Evolutionary conservation across 2,113 vertebrate genomes (phyloP).

Genomic region (Polypterus bichir): DNA sequence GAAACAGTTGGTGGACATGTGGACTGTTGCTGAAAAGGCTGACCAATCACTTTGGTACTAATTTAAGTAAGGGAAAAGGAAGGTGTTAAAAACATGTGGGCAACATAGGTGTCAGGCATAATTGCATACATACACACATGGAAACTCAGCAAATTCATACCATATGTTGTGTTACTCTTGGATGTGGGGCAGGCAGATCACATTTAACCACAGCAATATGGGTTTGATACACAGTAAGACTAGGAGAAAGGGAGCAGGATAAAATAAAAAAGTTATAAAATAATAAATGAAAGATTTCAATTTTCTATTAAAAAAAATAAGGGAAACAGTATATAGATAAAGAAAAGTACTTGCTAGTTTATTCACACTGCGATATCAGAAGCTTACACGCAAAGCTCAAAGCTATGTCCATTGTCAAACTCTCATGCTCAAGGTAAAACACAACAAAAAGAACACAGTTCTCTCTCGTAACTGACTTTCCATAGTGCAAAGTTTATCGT

Average conservation of each 20-base stretch:
- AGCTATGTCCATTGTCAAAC: constrained; percentile 44
- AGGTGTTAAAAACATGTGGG: too few relatives aligned
- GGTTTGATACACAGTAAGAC: constrained; percentile 32
- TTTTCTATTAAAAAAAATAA: background rate
- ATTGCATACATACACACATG: too few relatives aligned
- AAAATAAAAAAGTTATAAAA: background rate
- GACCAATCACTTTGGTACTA: too few relatives aligned
- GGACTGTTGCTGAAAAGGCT: too few relatives aligned
- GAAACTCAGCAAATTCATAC: too few relatives aligned
- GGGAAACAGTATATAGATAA: background rate
- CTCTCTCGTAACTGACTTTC: constrained; percentile 51
- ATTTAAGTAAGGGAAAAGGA: too few relatives aligned
- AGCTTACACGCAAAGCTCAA: constrained; percentile 44
- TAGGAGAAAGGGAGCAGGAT: constrained; percentile 8
- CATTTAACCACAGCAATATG: constrained; percentile 30
- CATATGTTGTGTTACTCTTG: too few relatives aligned
- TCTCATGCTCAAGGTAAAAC: constrained; percentile 43
- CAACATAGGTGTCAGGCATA: too few relatives aligned
- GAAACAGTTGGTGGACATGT: too few relatives aligned
- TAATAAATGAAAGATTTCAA: background rate
- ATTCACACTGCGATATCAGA: constrained; percentile 34
- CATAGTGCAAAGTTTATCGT: constrained; percentile 78
- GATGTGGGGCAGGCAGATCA: constrained; percentile 18
- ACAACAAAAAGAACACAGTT: constrained; percentile 44
- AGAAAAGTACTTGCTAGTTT: constrained; percentile 39